Evolutionary conservation across 2,888 invertebrate genomes (phyloP).

Genomic region (Vesta saturnalis): DNA sequence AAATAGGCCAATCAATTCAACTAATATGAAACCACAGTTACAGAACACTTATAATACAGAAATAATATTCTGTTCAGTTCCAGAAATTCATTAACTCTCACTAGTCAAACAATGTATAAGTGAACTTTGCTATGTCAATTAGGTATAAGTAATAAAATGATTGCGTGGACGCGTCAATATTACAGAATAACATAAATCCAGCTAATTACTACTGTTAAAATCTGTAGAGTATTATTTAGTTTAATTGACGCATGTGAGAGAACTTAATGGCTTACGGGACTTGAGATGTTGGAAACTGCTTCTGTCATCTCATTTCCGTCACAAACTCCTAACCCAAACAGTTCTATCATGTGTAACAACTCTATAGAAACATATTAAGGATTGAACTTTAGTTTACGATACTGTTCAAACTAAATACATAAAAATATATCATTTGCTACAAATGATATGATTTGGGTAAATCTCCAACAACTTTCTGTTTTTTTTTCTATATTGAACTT

Average conservation of each 20-base stretch:
- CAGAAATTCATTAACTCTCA: no score
- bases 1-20: no score
- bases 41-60: no score
- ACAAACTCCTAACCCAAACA: not conserved
- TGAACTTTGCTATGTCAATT: no score
- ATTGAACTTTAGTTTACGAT: not conserved
- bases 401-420: not conserved
- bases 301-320: constrained; percentile 9
- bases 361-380: not conserved
- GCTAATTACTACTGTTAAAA: not conserved
- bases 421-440: not conserved
- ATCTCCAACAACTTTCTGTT: constrained; percentile 19
- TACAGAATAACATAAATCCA: not conserved
- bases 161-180: no score
- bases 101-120: no score
- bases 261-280: constrained; percentile 10
- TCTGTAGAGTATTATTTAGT: not conserved
- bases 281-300: constrained; percentile 6
- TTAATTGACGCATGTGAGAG: not conserved
- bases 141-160: no score
- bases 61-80: no score
- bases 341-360: constrained; percentile 2
- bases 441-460: no score
- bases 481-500: constrained; percentile 5
- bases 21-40: no score